Conservation (phyloP, 2,113 vertebrate species). For the Zapornia atra region DNA sequence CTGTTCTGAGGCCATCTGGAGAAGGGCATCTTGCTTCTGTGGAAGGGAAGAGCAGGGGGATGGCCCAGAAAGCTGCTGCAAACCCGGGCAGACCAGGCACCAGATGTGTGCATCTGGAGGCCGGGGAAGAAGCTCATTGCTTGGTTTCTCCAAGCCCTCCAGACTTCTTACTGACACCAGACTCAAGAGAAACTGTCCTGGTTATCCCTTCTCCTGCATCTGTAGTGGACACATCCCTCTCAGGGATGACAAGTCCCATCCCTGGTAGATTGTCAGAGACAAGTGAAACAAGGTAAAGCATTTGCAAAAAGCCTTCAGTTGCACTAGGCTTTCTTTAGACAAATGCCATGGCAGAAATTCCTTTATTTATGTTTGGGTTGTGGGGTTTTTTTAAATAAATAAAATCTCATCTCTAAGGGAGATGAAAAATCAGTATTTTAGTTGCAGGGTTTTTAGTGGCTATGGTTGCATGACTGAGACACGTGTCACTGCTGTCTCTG, state of each 20-base stretch:
- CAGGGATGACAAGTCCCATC: neutral
- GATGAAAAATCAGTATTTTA: neutral
- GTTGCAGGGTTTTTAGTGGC: neutral
- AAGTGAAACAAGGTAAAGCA: neutral
- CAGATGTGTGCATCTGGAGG: neutral
- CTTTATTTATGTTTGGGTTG: neutral
- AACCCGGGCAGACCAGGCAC: too few relatives aligned
- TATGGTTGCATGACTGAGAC: neutral
- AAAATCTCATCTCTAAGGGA: neutral
- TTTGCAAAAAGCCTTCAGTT: neutral
- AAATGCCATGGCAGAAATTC: neutral
- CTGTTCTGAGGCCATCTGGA: neutral
- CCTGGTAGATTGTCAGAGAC: neutral
- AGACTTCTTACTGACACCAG: neutral
- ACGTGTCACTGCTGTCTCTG: neutral
- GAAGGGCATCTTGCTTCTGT: neutral
- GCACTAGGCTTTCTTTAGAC: neutral
- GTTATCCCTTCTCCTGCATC: neutral
- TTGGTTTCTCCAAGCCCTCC: accelerated
- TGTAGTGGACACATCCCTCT: neutral
- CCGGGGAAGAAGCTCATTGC: neutral
- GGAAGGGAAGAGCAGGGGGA: neutral
- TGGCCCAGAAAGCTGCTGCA: neutral
- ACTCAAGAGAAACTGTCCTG: neutral
- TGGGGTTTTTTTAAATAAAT: neutral